Evolutionary conservation across 2,888 invertebrate species (phyloP), one percentile per base, ranked within the genome.

Genomic region (Pyrrhosoma nymphula): DNA sequence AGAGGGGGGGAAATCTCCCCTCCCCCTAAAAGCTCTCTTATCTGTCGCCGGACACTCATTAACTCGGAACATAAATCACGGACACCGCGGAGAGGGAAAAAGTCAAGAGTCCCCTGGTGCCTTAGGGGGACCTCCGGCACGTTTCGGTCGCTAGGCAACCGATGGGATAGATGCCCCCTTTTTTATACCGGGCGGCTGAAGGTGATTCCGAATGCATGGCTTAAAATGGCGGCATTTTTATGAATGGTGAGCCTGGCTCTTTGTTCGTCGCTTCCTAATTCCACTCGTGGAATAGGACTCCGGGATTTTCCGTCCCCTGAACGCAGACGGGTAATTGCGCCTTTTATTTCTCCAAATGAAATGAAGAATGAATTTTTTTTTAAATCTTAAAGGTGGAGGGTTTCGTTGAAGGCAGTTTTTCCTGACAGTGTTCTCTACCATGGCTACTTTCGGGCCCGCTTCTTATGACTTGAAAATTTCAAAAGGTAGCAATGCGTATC

Each of bases 41-140:
- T 93, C 93, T 93, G 93, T 93, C 93, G 69, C 39, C 69, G 93
- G 93, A 93, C 93, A 93, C 93, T 93, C 93, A 93, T 93, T 93
- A 93, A 93, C 93, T 69, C 47, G 47, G 69, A 47, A 69, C 69
- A 93, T 93, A 93, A 93, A 93, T 93, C 93, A 93, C 93, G 90
- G 89, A 26, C 56, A 47, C 55, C 47, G 55, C 90, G 39, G 60
- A 91, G 91, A 63, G 91, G 63, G 91, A 63, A 63, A 63, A 69
- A 91, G 63, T 63, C 39, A 39, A 56, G 47, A 47, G 60, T 60
- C 39, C 63, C 63, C 30, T 91, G 30, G 91, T 90, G 90, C 91
- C 91, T 91, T 91, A 8, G 39, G 91, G 91, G 93, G 93, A 69
- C 63, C 63, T 39, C 89, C n/a, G 56, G 56, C 89, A 56, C 89